These are phyloP conservation scores for Eptatretus atami DNA, from an alignment of 2,797 vertebrate genomes.

Conservation along the genomic window DNA sequence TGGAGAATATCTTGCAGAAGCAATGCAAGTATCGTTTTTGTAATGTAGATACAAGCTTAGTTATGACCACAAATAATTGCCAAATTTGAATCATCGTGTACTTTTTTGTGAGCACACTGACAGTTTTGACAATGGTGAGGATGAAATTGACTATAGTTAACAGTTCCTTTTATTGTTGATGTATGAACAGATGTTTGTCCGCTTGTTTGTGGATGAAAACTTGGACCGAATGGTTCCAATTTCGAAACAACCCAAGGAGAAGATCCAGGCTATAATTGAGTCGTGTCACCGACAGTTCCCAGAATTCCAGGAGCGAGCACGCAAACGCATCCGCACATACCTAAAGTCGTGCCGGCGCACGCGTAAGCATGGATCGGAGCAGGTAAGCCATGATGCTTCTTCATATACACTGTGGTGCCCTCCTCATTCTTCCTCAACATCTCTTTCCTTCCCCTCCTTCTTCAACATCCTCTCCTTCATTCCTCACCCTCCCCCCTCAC, in stretches of 20 bases:
- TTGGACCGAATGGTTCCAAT: conserved; percentile 52
- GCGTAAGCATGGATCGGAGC: conserved; percentile 52
- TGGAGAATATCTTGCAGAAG: too few relatives aligned
- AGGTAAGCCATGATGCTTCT: conserved; percentile 24
- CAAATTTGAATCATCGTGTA: too few relatives aligned
- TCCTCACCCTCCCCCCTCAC: conserved; percentile 13
- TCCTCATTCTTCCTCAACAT: conserved; percentile 34
- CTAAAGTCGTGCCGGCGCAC: conserved; percentile 53
- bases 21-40: too few relatives aligned
- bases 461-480: conserved; percentile 19
- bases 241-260: conserved; percentile 54
- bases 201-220: conserved; percentile 56
- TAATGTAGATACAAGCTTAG: too few relatives aligned
- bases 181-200: conserved; percentile 38
- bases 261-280: conserved; percentile 53
- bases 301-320: conserved; percentile 43
- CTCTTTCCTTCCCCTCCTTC: conserved; percentile 12
- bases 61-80: too few relatives aligned
- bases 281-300: conserved; percentile 48
- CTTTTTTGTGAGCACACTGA: too few relatives aligned
- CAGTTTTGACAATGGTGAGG: too few relatives aligned
- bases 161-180: too few relatives aligned
- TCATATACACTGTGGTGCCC: conserved; percentile 13
- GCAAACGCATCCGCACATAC: conserved; percentile 44
- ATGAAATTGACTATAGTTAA: too few relatives aligned